Conservation (phyloP, 2,888 invertebrate species). For the Octonoba sinensis region DNA sequence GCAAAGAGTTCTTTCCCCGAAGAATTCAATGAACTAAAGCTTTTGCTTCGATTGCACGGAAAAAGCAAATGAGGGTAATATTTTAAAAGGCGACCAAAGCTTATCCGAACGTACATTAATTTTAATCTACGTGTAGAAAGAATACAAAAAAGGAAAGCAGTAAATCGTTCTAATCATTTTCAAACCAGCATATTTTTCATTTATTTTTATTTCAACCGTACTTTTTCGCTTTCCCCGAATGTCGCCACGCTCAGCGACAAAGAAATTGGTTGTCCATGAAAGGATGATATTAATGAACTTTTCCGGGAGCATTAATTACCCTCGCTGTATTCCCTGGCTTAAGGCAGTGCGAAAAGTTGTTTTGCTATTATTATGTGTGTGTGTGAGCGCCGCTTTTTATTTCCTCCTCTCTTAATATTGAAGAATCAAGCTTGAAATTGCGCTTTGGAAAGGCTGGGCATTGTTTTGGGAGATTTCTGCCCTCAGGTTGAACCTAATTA, state of each 20-base stretch:
- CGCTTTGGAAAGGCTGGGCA: neutral
- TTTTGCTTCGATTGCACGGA: conserved; percentile 13
- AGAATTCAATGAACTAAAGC: conserved; percentile 8
- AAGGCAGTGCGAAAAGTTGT: conserved; percentile 13
- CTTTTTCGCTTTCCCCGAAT: conserved; percentile 8
- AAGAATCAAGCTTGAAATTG: no score
- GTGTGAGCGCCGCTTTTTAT: conserved; percentile 4
- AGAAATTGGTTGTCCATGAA: conserved; percentile 47
- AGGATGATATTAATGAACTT: conserved; percentile 53
- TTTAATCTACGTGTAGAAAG: conserved; percentile 28
- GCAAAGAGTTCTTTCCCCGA: neutral
- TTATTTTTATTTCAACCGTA: conserved; percentile 13
- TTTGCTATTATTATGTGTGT: conserved; percentile 1
- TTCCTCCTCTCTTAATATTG: neutral
- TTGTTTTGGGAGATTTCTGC: conserved; percentile 3
- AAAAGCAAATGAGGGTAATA: conserved; percentile 22
- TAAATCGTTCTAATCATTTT: conserved; percentile 28
- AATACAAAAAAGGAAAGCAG: conserved; percentile 18
- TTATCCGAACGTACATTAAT: conserved; percentile 35
- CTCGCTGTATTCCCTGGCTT: conserved; percentile 12
- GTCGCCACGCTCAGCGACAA: conserved; percentile 33
- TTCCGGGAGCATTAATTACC: conserved; percentile 40
- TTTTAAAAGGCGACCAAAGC: conserved; percentile 30
- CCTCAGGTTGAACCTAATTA: conserved; percentile 8
- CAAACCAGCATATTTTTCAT: conserved; percentile 20